Evolutionary conservation across 2,797 vertebrate genomes (phyloP).

Genomic region (Chaetodon trifasciatus): DNA sequence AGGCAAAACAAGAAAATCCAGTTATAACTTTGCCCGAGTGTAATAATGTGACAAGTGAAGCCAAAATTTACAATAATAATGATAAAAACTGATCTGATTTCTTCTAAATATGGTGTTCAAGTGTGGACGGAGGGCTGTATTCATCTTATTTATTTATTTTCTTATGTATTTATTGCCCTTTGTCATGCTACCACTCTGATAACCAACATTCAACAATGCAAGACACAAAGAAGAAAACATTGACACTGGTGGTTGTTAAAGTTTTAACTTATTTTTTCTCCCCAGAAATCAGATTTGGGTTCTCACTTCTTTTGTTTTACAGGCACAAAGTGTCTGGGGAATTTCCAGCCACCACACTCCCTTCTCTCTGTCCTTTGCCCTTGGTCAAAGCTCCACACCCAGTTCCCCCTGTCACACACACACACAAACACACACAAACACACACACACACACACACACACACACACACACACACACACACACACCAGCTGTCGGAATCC

Average conservation of each 20-base stretch:
- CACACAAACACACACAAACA: conserved; percentile 45
- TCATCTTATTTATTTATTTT: neutral
- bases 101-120: neutral
- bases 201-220: neutral
- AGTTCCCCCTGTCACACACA: conserved; percentile 38
- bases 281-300: conserved; percentile 13
- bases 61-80: neutral
- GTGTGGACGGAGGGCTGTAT: neutral
- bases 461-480: conserved; percentile 54
- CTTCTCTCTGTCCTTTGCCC: conserved; percentile 70
- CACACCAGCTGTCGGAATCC: conserved; percentile 85
- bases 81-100: neutral
- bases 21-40: conserved; percentile 14
- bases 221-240: neutral
- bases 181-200: conserved; percentile 2
- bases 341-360: conserved; percentile 62
- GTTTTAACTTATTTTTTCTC: neutral
- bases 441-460: conserved; percentile 44
- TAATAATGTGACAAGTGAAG: neutral
- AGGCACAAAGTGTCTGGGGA: conserved; percentile 55
- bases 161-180: neutral
- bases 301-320: conserved; percentile 55
- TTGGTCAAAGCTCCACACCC: conserved; percentile 80
- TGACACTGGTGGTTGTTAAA: neutral
- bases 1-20: conserved; percentile 18